phyloP scores from a whole-genome alignment of 2,113 vertebrate genomes.

The Ondatra zibethicus region DNA sequence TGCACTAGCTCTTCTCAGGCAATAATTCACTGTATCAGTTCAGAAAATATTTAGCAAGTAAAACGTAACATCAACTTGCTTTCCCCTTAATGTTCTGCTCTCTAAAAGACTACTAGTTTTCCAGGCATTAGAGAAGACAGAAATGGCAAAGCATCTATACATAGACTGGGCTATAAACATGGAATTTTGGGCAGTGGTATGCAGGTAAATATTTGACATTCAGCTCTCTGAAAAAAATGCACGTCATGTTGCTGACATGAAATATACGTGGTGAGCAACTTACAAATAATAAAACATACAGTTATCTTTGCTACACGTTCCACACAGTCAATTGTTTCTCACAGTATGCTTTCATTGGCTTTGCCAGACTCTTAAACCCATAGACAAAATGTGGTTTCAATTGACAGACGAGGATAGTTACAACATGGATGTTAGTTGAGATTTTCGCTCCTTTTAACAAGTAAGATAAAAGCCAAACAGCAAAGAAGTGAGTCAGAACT shows the following conservation, averaged over 20 bases:
- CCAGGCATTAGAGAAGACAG: background rate
- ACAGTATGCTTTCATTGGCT: background rate
- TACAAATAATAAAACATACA: background rate
- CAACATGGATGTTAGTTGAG: background rate
- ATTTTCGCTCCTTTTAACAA: conserved; percentile 51
- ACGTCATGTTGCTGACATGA: background rate
- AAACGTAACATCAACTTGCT: background rate
- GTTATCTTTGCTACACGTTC: background rate
- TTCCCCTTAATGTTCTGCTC: background rate
- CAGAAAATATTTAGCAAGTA: conserved; percentile 17
- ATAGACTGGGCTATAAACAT: background rate
- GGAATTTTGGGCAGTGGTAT: background rate
- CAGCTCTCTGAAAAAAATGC: background rate
- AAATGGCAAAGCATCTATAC: background rate
- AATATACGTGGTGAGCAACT: background rate
- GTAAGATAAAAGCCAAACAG: conserved; percentile 49
- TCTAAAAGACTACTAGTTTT: background rate
- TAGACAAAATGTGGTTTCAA: conserved; percentile 44
- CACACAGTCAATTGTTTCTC: background rate
- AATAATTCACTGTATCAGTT: background rate
- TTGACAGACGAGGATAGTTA: background rate
- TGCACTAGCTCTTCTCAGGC: background rate
- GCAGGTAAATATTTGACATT: background rate
- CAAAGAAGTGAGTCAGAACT: background rate
- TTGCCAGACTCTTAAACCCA: background rate